Percentiles rank a stretch among this genome's conserved stretches.
These are phyloP conservation scores for Heliothis subflexa DNA, from an alignment of 1,140 invertebrate genomes.

Conservation along the genomic window DNA sequence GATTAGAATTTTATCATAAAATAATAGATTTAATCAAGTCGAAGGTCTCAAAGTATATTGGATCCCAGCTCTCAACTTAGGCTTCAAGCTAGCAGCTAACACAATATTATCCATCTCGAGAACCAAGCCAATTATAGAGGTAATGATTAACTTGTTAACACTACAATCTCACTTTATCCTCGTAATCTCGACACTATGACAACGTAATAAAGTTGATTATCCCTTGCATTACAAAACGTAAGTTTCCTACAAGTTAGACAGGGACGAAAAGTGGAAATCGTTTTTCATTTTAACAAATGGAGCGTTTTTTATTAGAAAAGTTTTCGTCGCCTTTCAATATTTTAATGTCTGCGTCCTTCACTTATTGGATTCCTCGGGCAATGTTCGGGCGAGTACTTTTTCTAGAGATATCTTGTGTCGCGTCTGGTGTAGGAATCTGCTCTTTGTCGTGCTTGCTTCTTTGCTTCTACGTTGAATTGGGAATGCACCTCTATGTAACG, in stretches of 20 bases:
- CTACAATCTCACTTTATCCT: constrained; percentile 10
- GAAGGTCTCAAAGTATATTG: constrained; percentile 2
- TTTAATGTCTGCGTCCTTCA: constrained; percentile 54
- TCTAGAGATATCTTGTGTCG: constrained; percentile 38
- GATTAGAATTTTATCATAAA: neutral
- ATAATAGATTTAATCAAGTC: constrained; percentile 11
- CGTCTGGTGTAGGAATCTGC: neutral
- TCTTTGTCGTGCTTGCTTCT: neutral
- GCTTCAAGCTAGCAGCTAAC: constrained; percentile 9
- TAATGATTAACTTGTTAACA: constrained; percentile 27
- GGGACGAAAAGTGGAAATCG: constrained; percentile 45
- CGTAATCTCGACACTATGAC: constrained; percentile 19
- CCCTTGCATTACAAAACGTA: constrained; percentile 13
- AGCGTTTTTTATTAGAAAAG: constrained; percentile 71
- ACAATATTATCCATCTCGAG: constrained; percentile 22
- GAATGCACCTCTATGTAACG: too few relatives aligned
- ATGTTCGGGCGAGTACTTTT: constrained; percentile 44
- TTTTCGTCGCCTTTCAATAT: constrained; percentile 64
- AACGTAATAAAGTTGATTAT: constrained; percentile 34
- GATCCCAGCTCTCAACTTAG: neutral
- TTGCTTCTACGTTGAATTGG: neutral
- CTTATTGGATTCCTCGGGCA: constrained; percentile 61
- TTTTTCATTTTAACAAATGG: constrained; percentile 64
- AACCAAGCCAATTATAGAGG: constrained; percentile 11
- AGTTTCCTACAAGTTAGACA: constrained; percentile 43